Percentiles rank a stretch among this genome's conserved stretches.
phyloP scores from a whole-genome alignment of 1,140 invertebrate species.

The Cyphomyrmex costatus region DNA sequence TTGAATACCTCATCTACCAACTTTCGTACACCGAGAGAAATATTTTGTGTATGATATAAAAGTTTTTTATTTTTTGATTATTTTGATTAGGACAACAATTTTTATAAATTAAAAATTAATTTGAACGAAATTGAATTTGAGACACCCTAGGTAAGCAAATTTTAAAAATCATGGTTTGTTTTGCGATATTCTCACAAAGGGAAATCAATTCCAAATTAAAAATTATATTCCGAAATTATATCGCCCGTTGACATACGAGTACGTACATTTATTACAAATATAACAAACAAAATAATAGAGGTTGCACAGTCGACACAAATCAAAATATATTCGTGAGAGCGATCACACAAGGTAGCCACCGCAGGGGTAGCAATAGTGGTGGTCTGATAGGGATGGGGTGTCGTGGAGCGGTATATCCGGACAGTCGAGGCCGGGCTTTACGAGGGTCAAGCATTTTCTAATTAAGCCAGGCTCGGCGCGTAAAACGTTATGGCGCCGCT shows the following conservation, averaged over 20 bases:
- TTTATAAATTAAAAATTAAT: too few relatives aligned
- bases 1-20: too few relatives aligned
- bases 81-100: too few relatives aligned
- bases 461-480: conserved; percentile 77
- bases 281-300: neutral
- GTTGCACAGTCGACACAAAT: conserved; percentile 9
- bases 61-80: too few relatives aligned
- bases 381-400: conserved; percentile 33
- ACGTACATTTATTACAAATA: conserved; percentile 5
- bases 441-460: conserved; percentile 82
- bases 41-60: too few relatives aligned
- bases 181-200: neutral
- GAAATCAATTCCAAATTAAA: conserved; percentile 1
- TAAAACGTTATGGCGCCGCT: conserved; percentile 76
- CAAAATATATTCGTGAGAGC: conserved; percentile 61
- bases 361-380: conserved; percentile 26
- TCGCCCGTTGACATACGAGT: neutral
- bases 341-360: conserved; percentile 48
- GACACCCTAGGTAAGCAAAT: neutral
- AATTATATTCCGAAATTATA: neutral
- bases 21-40: too few relatives aligned
- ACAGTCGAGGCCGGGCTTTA: conserved; percentile 59
- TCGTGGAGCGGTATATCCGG: conserved; percentile 44
- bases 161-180: neutral
- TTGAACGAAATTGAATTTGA: neutral